phyloP scores from a whole-genome alignment of 2,113 vertebrate species.

The Anarrhichthys ocellatus region DNA sequence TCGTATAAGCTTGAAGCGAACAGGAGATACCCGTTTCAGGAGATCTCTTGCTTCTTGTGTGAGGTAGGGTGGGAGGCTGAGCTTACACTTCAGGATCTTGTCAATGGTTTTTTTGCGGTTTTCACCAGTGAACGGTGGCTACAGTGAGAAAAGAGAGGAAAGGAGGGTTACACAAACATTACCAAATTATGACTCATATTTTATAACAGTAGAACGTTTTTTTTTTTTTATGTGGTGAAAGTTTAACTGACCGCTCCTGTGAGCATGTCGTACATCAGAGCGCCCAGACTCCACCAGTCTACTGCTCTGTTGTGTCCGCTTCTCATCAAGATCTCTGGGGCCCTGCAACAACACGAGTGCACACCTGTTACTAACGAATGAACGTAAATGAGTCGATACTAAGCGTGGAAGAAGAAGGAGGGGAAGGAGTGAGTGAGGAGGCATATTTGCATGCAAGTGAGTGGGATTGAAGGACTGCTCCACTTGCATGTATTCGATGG shows the following conservation, averaged over 20 bases:
- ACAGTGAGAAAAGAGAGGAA: not conserved
- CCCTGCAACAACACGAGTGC: conserved; percentile 81
- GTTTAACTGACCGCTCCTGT: conserved; percentile 96
- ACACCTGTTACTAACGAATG: not conserved
- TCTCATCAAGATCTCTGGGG: conserved; percentile 98
- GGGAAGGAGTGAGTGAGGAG: not conserved
- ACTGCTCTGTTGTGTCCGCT: conserved; percentile 98
- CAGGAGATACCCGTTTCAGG: conserved; percentile 92
- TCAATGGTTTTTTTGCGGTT: conserved; percentile 99
- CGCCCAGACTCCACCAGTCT: conserved; percentile 99
- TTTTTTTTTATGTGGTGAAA: not conserved
- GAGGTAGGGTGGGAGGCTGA: conserved; percentile 99
- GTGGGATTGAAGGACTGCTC: not conserved
- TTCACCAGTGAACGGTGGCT: conserved; percentile 99
- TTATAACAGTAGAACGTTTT: not conserved
- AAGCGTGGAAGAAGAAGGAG: too few species aligned
- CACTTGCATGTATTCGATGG: conserved; percentile 99
- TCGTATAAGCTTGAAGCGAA: not conserved
- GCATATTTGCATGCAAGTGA: too few species aligned
- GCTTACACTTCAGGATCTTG: conserved; percentile 99
- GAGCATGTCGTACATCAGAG: conserved; percentile 99
- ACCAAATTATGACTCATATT: not conserved
- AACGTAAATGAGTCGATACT: not conserved
- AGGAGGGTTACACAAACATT: not conserved
- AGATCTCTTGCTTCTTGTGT: conserved; percentile 99